A percentile compares a stretch with the other conserved stretches of the same genome.
phyloP scores from a whole-genome alignment of 2,113 vertebrate species.

The Forbesichthys agassizii region DNA sequence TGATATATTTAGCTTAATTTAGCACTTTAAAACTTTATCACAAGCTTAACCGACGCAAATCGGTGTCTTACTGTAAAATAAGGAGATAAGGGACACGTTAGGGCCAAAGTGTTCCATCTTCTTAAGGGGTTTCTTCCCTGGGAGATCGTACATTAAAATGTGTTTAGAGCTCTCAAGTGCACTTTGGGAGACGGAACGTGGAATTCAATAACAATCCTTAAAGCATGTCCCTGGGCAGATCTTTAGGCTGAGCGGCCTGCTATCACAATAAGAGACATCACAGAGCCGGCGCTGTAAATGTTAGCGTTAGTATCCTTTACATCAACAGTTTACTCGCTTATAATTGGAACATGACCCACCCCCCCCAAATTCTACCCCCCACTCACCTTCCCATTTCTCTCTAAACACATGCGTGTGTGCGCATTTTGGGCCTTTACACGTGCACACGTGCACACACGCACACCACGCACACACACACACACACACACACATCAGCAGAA shows the following conservation, averaged over 20 bases:
- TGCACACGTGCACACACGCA: conserved; percentile 14
- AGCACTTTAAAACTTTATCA: no score
- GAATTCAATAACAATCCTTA: conserved; percentile 58
- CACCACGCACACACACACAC: conserved; percentile 4
- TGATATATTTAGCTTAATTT: no score
- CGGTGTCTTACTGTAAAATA: no score
- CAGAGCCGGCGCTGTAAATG: conserved; percentile 70
- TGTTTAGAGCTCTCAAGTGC: conserved; percentile 67
- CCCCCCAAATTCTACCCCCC: no score
- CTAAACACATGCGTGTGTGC: conserved; percentile 52
- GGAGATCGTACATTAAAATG: conserved; percentile 46
- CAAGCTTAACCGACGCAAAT: no score
- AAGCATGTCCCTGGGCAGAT: conserved; percentile 37
- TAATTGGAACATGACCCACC: conserved; percentile 68
- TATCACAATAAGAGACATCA: conserved; percentile 69
- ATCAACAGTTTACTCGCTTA: conserved; percentile 76
- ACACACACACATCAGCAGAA: conserved; percentile 45
- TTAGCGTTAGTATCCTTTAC: conserved; percentile 76
- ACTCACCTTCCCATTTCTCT: conserved; percentile 42
- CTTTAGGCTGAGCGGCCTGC: conserved; percentile 42
- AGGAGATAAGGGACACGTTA: neutral
- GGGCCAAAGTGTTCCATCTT: neutral
- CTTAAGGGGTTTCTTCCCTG: neutral
- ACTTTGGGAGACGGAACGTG: conserved; percentile 62
- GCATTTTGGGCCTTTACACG: conserved; percentile 7